Evolutionary conservation across 2,888 invertebrate species (phyloP).

Genomic region (Zygogramma bicolorata): DNA sequence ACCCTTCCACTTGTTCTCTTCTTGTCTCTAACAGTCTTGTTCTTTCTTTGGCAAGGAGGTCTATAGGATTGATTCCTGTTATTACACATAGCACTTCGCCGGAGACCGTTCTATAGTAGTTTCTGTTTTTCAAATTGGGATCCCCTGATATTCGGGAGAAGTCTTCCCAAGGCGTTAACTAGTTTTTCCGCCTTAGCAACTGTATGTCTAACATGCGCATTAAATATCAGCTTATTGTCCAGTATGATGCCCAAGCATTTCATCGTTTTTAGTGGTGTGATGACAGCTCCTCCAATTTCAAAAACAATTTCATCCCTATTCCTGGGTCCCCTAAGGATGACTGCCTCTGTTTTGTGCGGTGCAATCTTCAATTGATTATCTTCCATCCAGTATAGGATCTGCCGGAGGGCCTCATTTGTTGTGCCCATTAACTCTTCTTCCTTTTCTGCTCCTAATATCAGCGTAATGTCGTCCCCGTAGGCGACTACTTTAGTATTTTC

Average conservation of each 20-base stretch:
- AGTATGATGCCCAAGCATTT: not conserved
- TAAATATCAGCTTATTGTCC: conserved; percentile 6
- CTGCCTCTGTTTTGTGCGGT: conserved; percentile 22
- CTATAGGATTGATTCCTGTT: not conserved
- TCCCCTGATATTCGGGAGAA: not conserved
- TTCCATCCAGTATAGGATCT: not conserved
- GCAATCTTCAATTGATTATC: not conserved
- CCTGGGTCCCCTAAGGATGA: conserved; percentile 7
- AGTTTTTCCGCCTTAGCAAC: not conserved
- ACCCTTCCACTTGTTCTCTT: not conserved
- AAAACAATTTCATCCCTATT: conserved; percentile 7
- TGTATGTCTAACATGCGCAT: conserved; percentile 15
- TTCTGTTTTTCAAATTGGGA: not conserved
- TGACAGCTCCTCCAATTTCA: not conserved
- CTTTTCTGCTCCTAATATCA: not conserved
- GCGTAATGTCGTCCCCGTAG: not conserved
- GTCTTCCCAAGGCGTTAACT: not conserved
- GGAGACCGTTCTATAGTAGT: not conserved
- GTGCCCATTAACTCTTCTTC: not conserved
- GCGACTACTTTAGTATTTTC: not conserved
- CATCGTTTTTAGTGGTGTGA: not conserved
- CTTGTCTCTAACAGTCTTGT: not conserved
- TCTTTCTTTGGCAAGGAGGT: not conserved
- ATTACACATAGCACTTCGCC: not conserved
- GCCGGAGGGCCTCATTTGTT: not conserved